Conservation (phyloP, 1,140 invertebrate species). For the Odontomachus brunneus region DNA sequence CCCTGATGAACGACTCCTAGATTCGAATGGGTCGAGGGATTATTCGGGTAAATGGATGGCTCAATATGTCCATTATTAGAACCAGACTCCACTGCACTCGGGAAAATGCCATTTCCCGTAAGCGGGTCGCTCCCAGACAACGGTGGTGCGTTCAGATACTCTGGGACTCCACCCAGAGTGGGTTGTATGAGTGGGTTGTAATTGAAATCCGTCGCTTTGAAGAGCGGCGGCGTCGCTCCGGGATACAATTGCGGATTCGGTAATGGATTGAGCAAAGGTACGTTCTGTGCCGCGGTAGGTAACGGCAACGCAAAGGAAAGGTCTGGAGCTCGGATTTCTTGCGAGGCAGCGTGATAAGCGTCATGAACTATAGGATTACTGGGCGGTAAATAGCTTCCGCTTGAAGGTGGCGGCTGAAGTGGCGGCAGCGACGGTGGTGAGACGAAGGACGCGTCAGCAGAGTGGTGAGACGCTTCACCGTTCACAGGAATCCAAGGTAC, state of each 20-base stretch:
- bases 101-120: not conserved
- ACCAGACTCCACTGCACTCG: not conserved
- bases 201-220: slow-evolving; percentile 71
- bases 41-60: not conserved
- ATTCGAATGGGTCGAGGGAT: not conserved
- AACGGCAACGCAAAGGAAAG: slow-evolving; percentile 51
- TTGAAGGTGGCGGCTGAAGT: not conserved
- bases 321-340: slow-evolving; percentile 67
- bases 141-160: not conserved
- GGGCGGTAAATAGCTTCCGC: slow-evolving; percentile 30
- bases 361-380: slow-evolving; percentile 22
- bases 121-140: not conserved
- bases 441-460: not conserved
- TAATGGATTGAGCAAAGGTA: slow-evolving; percentile 42
- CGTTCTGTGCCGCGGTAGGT: not conserved
- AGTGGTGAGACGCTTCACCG: slow-evolving; percentile 11
- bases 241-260: slow-evolving; percentile 73
- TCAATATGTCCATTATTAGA: not conserved
- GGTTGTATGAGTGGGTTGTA: slow-evolving; percentile 11
- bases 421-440: not conserved
- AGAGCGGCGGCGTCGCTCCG: slow-evolving; percentile 75
- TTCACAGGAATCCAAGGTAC: slow-evolving; percentile 91
- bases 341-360: slow-evolving; percentile 63
- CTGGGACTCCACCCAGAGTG: not conserved
- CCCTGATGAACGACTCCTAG: not conserved